A percentile compares a stretch with the other conserved stretches of the same genome.
Evolutionary conservation across 2,888 invertebrate species (phyloP).

Genomic region (Diadegma fenestrale): DNA sequence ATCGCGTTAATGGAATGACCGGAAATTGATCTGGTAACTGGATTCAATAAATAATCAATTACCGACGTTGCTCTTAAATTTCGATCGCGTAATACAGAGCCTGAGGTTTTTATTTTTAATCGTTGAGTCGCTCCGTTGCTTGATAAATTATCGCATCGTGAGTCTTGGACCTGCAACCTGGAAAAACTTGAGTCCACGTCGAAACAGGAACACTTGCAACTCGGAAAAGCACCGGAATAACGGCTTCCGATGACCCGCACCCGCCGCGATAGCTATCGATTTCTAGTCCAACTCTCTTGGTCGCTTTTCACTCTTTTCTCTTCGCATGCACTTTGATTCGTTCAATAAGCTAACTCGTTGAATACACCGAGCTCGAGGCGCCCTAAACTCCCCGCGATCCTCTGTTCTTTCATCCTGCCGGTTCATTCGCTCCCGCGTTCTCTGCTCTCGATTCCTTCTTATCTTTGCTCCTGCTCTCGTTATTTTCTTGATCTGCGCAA

Average conservation of each 20-base stretch:
- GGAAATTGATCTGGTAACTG: not conserved
- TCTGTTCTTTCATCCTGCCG: constrained; percentile 32
- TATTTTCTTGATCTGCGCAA: constrained; percentile 22
- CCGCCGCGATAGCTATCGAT: constrained; percentile 67
- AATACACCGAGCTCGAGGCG: constrained; percentile 55
- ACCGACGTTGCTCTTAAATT: not conserved
- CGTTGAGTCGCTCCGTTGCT: constrained; percentile 64
- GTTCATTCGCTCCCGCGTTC: constrained; percentile 42
- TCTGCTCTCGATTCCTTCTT: constrained; percentile 43
- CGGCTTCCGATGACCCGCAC: constrained; percentile 50
- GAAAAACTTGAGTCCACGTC: constrained; percentile 5
- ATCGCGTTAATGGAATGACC: not conserved
- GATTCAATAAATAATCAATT: not conserved
- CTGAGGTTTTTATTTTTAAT: constrained; percentile 40
- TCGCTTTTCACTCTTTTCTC: constrained; percentile 10
- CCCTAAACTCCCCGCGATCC: constrained; percentile 32
- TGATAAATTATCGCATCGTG: constrained; percentile 66
- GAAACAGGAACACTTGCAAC: constrained; percentile 42
- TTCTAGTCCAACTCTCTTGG: constrained; percentile 50
- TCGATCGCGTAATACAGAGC: not conserved
- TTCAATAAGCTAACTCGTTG: constrained; percentile 66
- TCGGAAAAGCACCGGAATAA: constrained; percentile 56
- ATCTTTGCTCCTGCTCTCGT: not conserved
- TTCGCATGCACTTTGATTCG: constrained; percentile 30
- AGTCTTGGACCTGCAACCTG: constrained; percentile 42